Percentiles rank a stretch among this genome's conserved stretches.
phyloP scores from a whole-genome alignment of 2,888 invertebrate genomes.

The Pyrrhosoma nymphula region DNA sequence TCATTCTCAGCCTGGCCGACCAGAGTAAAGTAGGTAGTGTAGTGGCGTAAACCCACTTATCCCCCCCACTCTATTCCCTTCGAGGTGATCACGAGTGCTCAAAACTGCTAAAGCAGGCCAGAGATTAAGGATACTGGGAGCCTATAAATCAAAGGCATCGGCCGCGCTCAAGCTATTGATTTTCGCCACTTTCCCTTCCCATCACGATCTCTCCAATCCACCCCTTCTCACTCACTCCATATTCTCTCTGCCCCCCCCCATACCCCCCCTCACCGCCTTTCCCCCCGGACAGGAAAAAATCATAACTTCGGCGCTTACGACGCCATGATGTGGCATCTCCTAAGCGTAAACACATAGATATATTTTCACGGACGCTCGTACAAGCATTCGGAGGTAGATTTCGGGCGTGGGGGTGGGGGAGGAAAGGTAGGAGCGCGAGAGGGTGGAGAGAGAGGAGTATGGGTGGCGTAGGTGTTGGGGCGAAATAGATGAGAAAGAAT shows the following conservation, averaged over 20 bases:
- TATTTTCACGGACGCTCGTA: not conserved
- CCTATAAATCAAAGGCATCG: slow-evolving; percentile 21
- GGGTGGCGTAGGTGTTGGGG: not conserved
- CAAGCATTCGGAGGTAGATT: not conserved
- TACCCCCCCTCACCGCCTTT: not conserved
- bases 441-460: not conserved
- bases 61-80: not conserved
- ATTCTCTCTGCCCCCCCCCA: not conserved
- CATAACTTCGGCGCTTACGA: not conserved
- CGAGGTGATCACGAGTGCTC: not conserved
- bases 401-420: not conserved
- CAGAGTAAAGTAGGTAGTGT: no score
- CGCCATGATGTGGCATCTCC: not conserved
- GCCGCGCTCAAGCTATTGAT: not conserved
- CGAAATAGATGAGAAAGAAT: slow-evolving; percentile 31
- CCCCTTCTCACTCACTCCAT: no score
- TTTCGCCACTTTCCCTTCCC: not conserved
- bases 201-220: not conserved
- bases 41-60: not conserved
- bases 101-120: not conserved
- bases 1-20: no score
- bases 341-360: not conserved
- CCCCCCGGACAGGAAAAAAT: not conserved
- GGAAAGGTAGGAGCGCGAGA: not conserved
- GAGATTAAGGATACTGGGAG: slow-evolving; percentile 2